These are phyloP conservation scores for Esperia sulphurella DNA, from an alignment of 2,888 invertebrate species.

Conservation along the genomic window DNA sequence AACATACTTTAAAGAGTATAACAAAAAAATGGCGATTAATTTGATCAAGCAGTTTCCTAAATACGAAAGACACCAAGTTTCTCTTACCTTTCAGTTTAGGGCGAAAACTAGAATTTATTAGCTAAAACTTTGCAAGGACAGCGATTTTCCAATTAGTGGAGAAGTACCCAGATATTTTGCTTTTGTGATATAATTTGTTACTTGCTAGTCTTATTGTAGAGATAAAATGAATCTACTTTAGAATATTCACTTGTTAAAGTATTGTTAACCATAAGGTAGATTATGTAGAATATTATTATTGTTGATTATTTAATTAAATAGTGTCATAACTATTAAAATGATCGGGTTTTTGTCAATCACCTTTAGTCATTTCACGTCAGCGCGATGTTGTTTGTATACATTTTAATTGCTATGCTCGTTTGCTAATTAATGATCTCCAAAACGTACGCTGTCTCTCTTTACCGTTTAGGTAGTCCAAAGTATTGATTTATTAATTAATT, in stretches of 20 bases:
- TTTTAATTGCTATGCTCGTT: constrained; percentile 3
- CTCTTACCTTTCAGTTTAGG: no score
- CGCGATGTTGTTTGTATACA: background rate
- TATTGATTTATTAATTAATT: background rate
- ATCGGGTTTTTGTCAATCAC: constrained; percentile 2
- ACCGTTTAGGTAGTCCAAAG: background rate
- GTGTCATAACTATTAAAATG: constrained; percentile 7
- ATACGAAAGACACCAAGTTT: no score
- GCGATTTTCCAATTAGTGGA: no score
- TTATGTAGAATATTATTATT: constrained; percentile 14
- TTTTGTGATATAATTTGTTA: background rate
- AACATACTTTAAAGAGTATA: no score
- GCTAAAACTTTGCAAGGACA: no score
- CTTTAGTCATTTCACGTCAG: background rate
- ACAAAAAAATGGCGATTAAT: no score
- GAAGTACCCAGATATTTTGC: background rate
- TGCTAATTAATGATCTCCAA: background rate
- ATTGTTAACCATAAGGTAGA: constrained; percentile 4
- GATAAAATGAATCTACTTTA: constrained; percentile 3
- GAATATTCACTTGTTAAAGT: constrained; percentile 2
- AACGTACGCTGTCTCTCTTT: no score
- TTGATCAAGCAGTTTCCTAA: no score
- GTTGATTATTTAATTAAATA: constrained; percentile 23
- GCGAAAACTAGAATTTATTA: no score
- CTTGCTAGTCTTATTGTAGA: no score